Evolutionary conservation across 2,797 vertebrate genomes (phyloP).

Genomic region (Sciurus vulgaris): DNA sequence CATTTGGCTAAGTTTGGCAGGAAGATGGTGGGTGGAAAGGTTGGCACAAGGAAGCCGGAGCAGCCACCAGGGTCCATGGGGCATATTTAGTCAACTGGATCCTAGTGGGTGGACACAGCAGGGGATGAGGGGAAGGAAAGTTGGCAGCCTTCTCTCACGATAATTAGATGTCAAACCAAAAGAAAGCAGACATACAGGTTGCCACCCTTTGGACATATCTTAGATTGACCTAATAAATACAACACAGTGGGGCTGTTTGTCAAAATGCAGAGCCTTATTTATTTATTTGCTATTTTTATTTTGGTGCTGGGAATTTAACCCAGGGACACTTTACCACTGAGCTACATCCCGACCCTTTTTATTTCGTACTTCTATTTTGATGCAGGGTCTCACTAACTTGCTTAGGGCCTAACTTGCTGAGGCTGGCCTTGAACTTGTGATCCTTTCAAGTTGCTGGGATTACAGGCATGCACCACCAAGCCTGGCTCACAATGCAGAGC

Average conservation of each 20-base stretch:
- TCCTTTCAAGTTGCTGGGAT: too few relatives aligned
- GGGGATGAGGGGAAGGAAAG: neutral
- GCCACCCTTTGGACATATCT: neutral
- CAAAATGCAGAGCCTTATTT: neutral
- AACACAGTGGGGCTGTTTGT: neutral
- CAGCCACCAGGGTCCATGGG: neutral
- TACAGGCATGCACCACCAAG: too few relatives aligned
- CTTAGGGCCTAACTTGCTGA: too few relatives aligned
- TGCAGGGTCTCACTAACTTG: too few relatives aligned
- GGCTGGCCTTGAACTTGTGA: too few relatives aligned
- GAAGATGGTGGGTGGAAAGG: neutral
- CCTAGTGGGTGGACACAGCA: neutral
- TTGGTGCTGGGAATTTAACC: too few relatives aligned
- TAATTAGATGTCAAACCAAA: neutral
- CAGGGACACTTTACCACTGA: too few relatives aligned
- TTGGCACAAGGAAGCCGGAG: neutral
- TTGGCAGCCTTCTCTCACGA: neutral
- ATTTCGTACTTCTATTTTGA: too few relatives aligned
- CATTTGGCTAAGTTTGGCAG: neutral
- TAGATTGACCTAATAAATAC: constrained; percentile 10
- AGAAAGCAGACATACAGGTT: neutral
- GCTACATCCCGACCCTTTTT: too few relatives aligned
- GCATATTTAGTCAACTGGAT: neutral
- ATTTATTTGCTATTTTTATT: too few relatives aligned
- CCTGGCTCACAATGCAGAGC: constrained; percentile 13